Evolutionary conservation across 2,888 invertebrate species (phyloP).

Genomic region (Folsomia manolachei): DNA sequence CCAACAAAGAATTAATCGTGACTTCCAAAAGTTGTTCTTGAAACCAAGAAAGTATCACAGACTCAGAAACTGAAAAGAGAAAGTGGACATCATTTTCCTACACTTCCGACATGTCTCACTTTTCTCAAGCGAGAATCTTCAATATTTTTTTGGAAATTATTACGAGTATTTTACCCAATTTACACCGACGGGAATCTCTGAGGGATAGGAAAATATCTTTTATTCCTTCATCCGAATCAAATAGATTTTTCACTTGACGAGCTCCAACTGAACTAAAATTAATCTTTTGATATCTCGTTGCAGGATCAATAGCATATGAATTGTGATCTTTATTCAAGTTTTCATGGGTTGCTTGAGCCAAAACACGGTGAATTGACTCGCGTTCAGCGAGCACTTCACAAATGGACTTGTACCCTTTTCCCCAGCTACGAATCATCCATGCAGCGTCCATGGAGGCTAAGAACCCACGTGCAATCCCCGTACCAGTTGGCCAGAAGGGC

Average conservation of each 20-base stretch:
- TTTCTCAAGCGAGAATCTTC: too few species aligned
- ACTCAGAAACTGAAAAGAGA: conserved; percentile 26
- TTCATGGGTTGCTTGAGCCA: conserved; percentile 61
- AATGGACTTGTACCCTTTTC: conserved; percentile 54
- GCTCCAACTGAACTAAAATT: conserved; percentile 48
- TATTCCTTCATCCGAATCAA: conserved; percentile 54
- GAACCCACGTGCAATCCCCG: conserved; percentile 61
- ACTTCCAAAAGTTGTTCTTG: conserved; percentile 34
- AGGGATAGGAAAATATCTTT: conserved; percentile 31
- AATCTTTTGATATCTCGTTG: conserved; percentile 53
- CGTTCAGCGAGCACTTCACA: conserved; percentile 57
- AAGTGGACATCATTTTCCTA: too few species aligned
- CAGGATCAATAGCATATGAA: conserved; percentile 52
- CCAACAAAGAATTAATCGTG: conserved; percentile 32
- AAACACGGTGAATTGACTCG: conserved; percentile 58
- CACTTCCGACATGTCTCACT: not conserved
- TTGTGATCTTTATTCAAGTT: conserved; percentile 57
- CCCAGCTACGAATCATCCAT: conserved; percentile 59
- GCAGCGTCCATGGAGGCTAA: conserved; percentile 59
- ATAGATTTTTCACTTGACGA: conserved; percentile 53
- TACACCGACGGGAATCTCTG: conserved; percentile 26
- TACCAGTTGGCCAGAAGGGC: conserved; percentile 56
- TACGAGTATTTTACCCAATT: not conserved
- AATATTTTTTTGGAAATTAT: too few species aligned
- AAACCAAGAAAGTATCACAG: conserved; percentile 42